Evolutionary conservation across 2,797 vertebrate genomes (phyloP).

Genomic region (Rhynchonycteris naso): DNA sequence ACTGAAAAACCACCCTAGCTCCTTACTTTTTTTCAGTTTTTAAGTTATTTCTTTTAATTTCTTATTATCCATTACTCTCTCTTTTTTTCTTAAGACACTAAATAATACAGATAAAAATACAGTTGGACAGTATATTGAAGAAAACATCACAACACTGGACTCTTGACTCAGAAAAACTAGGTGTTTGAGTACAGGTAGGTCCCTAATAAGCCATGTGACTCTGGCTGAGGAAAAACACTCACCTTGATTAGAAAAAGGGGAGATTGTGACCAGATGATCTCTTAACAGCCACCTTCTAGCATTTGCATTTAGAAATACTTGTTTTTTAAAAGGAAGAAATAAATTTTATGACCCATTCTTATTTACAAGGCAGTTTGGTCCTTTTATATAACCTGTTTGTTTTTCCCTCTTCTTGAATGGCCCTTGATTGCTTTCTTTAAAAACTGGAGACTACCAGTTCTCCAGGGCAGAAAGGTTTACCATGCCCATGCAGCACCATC

Average conservation of each 20-base stretch:
- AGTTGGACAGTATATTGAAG: background rate
- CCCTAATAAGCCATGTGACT: background rate
- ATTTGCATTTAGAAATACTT: background rate
- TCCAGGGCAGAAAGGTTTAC: background rate
- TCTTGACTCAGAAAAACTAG: background rate
- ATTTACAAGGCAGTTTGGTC: conserved; percentile 51
- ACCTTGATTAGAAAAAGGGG: background rate
- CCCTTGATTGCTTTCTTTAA: conserved; percentile 7
- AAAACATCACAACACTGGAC: background rate
- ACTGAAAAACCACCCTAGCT: background rate
- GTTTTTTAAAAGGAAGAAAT: background rate
- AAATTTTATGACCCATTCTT: background rate
- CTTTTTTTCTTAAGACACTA: background rate
- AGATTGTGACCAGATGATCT: background rate
- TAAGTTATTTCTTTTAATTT: background rate
- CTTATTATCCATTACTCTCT: background rate
- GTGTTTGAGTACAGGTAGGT: background rate
- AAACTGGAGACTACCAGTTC: background rate
- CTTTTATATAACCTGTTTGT: conserved; percentile 43
- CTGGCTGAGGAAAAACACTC: background rate
- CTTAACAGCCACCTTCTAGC: background rate
- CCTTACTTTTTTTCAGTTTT: background rate
- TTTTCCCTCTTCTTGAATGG: conserved; percentile 42
- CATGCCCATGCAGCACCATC: fast-evolving
- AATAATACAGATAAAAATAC: background rate